Base-by-base conservation (phyloP, 2,113 vertebrate genomes). In the Syngnathoides biaculeatus region DNA sequence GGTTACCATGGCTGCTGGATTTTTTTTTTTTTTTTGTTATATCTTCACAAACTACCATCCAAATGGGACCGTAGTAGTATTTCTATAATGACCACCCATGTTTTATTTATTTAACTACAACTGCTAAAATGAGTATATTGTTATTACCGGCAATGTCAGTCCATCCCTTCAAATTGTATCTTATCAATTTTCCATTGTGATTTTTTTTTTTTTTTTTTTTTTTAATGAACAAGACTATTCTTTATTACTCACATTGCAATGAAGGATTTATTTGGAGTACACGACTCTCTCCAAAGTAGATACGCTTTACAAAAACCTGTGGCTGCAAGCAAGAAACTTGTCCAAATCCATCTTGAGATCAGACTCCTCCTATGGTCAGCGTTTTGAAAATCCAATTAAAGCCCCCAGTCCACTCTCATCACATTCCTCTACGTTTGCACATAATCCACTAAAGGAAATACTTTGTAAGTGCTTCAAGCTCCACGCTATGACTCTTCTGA, bases 361-460 rank as follows among this genome's bases (percentile, higher is more conserved):
- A 20, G 38, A 62, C 45, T 42, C n/a, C 22, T 62, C 53, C 30
- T 61, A 47, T 15, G 24, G 55, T 38, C 20, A 52, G 67, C 58
- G 68, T 75, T 69, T 64, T 40, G 11, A 60, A 15, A 62, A 71
- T 78, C 24, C 55, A 79, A 27, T 75, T 69, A 72, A 67, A 67
- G 47, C 55, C 50, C 20, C 22, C 9, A n/a, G 22, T 69, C 30
- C 48, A 19, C 69, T 70, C 75, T 73, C 26, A 72, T 71, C 45
- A 50, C 13, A 43, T 69, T 39, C 19, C 57, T 57, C 24, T 38
- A 43, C 55, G 64, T 65, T 68, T n/a, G 67, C 35, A 65, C n/a
- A 50, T 52, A 50, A 67, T 69, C 50, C 43, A 59, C 22, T 13
- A 48, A 58, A 61, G 19, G 45, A 26, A 77, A 67, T 47, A 43